Base-by-base conservation (phyloP, 2,113 vertebrate genomes). In the Laticauda colubrina region DNA sequence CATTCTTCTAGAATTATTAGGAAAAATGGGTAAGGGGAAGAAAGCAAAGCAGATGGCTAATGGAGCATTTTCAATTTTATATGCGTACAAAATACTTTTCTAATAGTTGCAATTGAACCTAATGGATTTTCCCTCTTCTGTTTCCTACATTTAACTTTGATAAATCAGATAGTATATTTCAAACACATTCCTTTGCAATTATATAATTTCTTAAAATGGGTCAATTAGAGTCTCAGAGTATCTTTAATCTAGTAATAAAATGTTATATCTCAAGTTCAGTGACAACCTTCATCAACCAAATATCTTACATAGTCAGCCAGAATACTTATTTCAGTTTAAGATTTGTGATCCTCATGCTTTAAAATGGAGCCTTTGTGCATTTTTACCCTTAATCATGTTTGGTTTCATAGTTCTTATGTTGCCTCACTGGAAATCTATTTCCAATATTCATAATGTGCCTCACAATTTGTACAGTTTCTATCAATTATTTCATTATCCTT, bases 251-350 rank as follows among this genome's bases (percentile, higher is more conserved):
- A 92, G 56, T 88, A 57, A 75, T 86, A 64, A 8, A 34, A n/a
- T 0, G 9, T 94, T 95, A 92, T 59, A 91, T 10, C 0, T 10
- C 85, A 93, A 64, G 20, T 92, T 69, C 86, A 94, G 89, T 87
- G 45, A 94, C 87, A 89, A 94, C 20, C 48, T 91, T 59, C 91
- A 93, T 93, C 85, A 64, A 85, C 64, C 86, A 89, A 91, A 91
- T 90, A 69, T 81, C 29, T 91, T 59, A 88, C 21, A 94, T 24
- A 64, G 29, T 88, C 88, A 93, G 90, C 53, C 18, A 94, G 45
- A 85, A 93, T n/a, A 75, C 26, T 24, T 0, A 5, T 89, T 94
- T 87, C 54, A 91, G 29, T 51, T 51, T 20, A 26, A 21, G 14
- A 90, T 90, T 93, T 81, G 85, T 29, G 39, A 91, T 0, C 57